Evolutionary conservation across 2,113 vertebrate genomes (phyloP).

Genomic region (Excalfactoria chinensis): DNA sequence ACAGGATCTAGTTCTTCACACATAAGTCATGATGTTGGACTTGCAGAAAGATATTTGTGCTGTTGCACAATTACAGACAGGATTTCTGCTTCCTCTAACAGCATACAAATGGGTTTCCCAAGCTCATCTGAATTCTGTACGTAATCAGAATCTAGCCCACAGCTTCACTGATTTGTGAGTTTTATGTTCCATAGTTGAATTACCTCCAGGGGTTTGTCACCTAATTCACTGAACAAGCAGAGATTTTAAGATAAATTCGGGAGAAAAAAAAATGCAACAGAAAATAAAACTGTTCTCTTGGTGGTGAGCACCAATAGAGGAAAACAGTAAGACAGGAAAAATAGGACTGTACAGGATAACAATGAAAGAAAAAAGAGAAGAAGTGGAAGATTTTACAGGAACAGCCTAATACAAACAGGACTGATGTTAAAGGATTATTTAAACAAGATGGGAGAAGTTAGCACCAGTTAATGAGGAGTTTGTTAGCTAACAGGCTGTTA

Average conservation of each 20-base stretch:
- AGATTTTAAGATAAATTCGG: conserved; percentile 44
- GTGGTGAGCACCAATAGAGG: not conserved
- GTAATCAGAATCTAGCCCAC: conserved; percentile 32
- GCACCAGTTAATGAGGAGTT: conserved; percentile 82
- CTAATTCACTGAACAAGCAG: conserved; percentile 62
- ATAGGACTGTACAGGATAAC: not conserved
- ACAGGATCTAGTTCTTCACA: not conserved
- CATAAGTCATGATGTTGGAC: not conserved
- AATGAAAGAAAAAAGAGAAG: not conserved
- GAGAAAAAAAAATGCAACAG: not conserved
- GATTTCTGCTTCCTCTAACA: conserved; percentile 13
- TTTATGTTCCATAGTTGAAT: conserved; percentile 57
- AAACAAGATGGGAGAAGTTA: conserved; percentile 75
- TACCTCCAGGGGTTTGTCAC: conserved; percentile 59
- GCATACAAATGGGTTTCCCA: not conserved
- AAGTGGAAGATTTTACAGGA: not conserved
- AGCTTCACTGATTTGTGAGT: conserved; percentile 38
- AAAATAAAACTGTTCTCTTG: conserved; percentile 3
- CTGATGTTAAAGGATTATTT: conserved; percentile 72
- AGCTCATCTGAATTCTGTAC: conserved; percentile 41
- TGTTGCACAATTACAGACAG: not conserved
- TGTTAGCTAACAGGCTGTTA: conserved; percentile 84
- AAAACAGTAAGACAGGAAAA: not conserved
- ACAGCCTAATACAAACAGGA: conserved; percentile 36
- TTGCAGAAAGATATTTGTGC: not conserved